Conservation (phyloP, 1,140 invertebrate species). For the Drosophila seguyi region DNA sequence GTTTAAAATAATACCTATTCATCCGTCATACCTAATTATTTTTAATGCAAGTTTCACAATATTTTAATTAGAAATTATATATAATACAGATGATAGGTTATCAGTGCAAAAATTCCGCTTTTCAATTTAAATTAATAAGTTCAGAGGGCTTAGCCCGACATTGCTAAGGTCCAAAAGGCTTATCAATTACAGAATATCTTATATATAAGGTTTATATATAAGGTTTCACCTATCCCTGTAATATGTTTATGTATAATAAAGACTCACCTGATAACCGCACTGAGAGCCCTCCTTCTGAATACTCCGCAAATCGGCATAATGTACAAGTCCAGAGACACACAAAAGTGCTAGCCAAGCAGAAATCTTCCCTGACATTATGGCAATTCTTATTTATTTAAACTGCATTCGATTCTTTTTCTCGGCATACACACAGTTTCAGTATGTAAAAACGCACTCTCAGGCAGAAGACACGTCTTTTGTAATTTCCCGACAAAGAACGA, state of each 20-base stretch:
- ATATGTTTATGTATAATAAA: not conserved
- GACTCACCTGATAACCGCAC: slow-evolving; percentile 66
- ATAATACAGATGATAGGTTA: not conserved
- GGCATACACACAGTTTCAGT: slow-evolving; percentile 14
- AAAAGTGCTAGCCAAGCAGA: slow-evolving; percentile 41
- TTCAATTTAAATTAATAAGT: not conserved
- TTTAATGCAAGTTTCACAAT: not conserved
- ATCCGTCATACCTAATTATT: not conserved
- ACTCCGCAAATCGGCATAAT: slow-evolving; percentile 37
- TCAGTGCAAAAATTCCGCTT: not conserved
- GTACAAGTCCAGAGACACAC: slow-evolving; percentile 22
- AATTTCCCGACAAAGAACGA: slow-evolving; percentile 1
- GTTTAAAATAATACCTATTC: not conserved
- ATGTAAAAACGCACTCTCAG: not conserved
- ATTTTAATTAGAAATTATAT: too few relatives aligned
- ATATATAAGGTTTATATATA: not conserved
- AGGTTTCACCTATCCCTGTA: not conserved
- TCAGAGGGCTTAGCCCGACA: not conserved
- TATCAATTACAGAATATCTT: not conserved
- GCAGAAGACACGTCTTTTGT: not conserved
- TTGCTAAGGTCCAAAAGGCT: not conserved
- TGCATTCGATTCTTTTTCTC: slow-evolving; percentile 23
- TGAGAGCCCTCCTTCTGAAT: slow-evolving; percentile 42
- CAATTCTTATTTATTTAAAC: slow-evolving; percentile 9
- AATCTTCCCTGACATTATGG: slow-evolving; percentile 20